These are phyloP conservation scores for Cossypha dichroa DNA, from an alignment of 2,797 vertebrate genomes.

Conservation along the genomic window DNA sequence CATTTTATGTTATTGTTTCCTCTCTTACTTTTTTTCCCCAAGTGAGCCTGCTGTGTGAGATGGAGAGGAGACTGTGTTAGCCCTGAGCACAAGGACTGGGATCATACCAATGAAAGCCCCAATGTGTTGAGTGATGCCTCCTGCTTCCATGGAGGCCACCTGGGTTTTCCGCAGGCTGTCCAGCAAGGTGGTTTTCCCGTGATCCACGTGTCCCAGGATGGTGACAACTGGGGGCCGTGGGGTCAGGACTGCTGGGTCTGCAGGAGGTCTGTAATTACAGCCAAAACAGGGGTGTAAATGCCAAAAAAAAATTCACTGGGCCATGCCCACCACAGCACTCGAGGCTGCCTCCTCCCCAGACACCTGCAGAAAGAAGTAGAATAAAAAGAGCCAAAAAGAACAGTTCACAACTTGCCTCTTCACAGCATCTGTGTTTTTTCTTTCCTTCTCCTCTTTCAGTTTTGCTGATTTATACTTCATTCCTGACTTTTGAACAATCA, in stretches of 20 bases:
- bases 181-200: conserved; percentile 93
- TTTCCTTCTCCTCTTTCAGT: conserved; percentile 74
- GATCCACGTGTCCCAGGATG: conserved; percentile 96
- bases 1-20: not conserved
- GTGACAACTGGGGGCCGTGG: conserved; percentile 89
- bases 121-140: conserved; percentile 96
- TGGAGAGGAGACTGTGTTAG: not conserved
- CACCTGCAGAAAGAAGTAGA: not conserved
- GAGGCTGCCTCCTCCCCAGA: not conserved
- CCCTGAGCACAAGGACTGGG: accelerated
- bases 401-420: conserved; percentile 77
- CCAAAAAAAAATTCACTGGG: not conserved
- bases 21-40: not conserved
- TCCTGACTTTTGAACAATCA: conserved; percentile 85
- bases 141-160: conserved; percentile 85
- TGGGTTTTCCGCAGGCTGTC: conserved; percentile 92
- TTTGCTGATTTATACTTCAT: conserved; percentile 89
- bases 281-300: not conserved
- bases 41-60: not conserved
- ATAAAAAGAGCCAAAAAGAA: not conserved
- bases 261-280: conserved; percentile 68
- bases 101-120: conserved; percentile 91
- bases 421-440: conserved; percentile 83
- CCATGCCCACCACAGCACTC: not conserved
- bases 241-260: conserved; percentile 79